phyloP scores from a whole-genome alignment of 2,888 invertebrate species.

The Plemyria rubiginata region DNA sequence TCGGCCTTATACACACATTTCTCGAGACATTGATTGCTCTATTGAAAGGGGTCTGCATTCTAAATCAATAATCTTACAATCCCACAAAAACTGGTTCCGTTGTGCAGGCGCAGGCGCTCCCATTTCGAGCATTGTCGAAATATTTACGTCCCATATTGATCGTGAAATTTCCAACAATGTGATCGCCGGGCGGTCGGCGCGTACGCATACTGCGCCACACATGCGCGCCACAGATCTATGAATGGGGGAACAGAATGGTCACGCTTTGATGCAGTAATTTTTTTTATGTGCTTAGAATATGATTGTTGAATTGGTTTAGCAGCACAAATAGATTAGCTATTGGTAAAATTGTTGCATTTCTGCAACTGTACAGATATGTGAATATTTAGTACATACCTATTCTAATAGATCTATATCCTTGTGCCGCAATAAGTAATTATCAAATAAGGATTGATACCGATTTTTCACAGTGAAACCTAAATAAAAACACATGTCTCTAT shows the following conservation, averaged over 20 bases:
- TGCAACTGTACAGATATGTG: neutral
- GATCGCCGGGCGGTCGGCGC: constrained; percentile 58
- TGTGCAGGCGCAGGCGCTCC: constrained; percentile 62
- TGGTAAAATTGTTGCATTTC: neutral
- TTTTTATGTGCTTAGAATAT: constrained; percentile 15
- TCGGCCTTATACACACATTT: constrained; percentile 8
- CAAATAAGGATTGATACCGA: constrained; percentile 34
- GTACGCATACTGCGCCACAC: constrained; percentile 64
- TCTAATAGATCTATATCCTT: neutral
- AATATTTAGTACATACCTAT: neutral
- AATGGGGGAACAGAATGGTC: constrained; percentile 36
- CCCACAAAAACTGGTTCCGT: constrained; percentile 53
- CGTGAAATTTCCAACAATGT: constrained; percentile 81
- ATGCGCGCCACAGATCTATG: constrained; percentile 56
- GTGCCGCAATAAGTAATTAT: constrained; percentile 23
- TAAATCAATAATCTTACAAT: constrained; percentile 28
- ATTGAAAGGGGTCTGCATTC: constrained; percentile 27
- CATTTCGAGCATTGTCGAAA: constrained; percentile 80
- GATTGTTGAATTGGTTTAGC: constrained; percentile 8
- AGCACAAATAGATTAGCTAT: constrained; percentile 17
- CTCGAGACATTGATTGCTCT: constrained; percentile 25
- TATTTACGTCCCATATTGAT: constrained; percentile 82
- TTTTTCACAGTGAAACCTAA: constrained; percentile 39
- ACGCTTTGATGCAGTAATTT: constrained; percentile 19
- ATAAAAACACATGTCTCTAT: constrained; percentile 41